These are phyloP conservation scores for Ganaspis brasiliensis DNA, from an alignment of 2,888 invertebrate genomes.

Conservation along the genomic window DNA sequence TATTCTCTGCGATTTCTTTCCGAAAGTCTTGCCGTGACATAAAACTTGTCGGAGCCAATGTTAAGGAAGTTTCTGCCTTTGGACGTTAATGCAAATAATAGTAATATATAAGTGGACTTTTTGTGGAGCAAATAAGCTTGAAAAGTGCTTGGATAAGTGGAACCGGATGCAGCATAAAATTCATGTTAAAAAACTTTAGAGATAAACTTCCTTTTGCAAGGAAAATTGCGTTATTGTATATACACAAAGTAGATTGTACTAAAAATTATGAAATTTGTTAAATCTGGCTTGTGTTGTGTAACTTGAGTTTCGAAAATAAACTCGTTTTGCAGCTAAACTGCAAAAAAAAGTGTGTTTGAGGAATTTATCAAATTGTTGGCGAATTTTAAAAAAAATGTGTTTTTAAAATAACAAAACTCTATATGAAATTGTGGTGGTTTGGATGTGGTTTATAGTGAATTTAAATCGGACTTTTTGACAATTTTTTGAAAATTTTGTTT, in stretches of 20 bases:
- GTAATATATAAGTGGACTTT: conserved; percentile 34
- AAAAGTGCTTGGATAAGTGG: background rate
- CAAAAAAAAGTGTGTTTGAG: too few species aligned
- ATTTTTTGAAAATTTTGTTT: too few species aligned
- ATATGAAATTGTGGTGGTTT: too few species aligned
- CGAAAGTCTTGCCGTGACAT: conserved; percentile 31
- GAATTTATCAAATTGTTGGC: too few species aligned
- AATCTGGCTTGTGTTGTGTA: too few species aligned
- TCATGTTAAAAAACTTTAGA: conserved; percentile 13
- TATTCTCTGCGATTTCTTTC: conserved; percentile 31
- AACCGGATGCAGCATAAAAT: conserved; percentile 20
- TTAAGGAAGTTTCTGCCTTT: background rate
- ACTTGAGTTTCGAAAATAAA: too few species aligned
- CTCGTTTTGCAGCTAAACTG: too few species aligned
- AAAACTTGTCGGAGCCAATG: background rate
- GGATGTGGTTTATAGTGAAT: too few species aligned
- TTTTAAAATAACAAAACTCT: too few species aligned
- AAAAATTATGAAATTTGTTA: too few species aligned
- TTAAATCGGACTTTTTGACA: too few species aligned
- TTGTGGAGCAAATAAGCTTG: conserved; percentile 14
- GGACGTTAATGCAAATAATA: conserved; percentile 23
- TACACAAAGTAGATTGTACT: background rate
- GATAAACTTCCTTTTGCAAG: conserved; percentile 16
- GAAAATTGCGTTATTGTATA: conserved; percentile 4
- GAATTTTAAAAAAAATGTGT: too few species aligned